Percentiles rank a stretch among this genome's conserved stretches.
phyloP scores from a whole-genome alignment of 1,140 invertebrate species.

The Oedothorax gibbosus region DNA sequence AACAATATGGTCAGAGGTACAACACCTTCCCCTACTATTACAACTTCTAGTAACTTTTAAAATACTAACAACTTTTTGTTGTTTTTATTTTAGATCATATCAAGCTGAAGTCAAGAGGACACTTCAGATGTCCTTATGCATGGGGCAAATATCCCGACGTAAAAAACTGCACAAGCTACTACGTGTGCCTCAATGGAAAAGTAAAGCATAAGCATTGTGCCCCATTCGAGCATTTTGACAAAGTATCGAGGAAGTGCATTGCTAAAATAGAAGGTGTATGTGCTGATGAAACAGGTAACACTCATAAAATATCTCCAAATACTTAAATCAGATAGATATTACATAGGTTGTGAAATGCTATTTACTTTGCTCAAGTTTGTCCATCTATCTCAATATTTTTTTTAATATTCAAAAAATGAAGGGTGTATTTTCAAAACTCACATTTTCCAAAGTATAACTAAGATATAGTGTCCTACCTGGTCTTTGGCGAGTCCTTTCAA shows the following conservation, averaged over 20 bases:
- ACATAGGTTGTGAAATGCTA: background rate
- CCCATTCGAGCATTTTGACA: slow-evolving; percentile 9
- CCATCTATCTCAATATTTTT: too few species aligned
- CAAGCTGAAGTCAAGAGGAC: background rate
- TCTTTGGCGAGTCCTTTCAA: too few species aligned
- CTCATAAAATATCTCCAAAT: background rate
- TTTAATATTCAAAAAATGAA: too few species aligned
- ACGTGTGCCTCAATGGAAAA: slow-evolving; percentile 2
- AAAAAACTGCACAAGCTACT: slow-evolving; percentile 10
- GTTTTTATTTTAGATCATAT: background rate
- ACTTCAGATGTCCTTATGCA: slow-evolving; percentile 26
- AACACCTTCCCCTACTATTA: too few species aligned
- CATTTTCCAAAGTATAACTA: too few species aligned
- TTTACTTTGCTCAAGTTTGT: background rate
- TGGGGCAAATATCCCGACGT: slow-evolving; percentile 23
- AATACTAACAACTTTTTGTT: background rate
- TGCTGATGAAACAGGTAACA: slow-evolving; percentile 23
- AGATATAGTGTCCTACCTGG: too few species aligned
- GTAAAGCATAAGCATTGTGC: background rate
- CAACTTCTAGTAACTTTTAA: background rate
- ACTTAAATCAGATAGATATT: background rate
- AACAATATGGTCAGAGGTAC: too few species aligned
- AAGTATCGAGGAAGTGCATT: slow-evolving; percentile 23
- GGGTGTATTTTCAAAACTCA: too few species aligned
- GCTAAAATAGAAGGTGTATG: background rate